phyloP scores from a whole-genome alignment of 2,888 invertebrate genomes.

The Malthinus seriepunctatus region DNA sequence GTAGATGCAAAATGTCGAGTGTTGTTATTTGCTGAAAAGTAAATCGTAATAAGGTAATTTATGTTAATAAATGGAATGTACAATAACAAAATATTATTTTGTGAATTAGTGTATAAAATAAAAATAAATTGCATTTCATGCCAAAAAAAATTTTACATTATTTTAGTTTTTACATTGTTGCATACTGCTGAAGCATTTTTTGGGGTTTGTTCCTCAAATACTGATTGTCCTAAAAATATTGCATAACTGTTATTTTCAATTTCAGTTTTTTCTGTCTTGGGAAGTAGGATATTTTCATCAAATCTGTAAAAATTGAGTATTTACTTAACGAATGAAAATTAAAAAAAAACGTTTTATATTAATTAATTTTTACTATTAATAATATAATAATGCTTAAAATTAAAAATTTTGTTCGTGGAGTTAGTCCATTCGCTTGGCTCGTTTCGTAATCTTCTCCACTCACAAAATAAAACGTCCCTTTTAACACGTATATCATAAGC shows the following conservation, averaged over 20 bases:
- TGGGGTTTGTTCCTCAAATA: background rate
- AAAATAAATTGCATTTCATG: conserved; percentile 22
- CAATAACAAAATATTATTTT: conserved; percentile 50
- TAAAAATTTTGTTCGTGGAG: no score
- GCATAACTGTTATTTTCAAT: conserved; percentile 43
- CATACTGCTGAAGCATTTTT: background rate
- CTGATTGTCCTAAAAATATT: conserved; percentile 29
- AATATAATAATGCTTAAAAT: no score
- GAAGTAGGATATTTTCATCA: conserved; percentile 39
- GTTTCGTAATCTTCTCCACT: no score
- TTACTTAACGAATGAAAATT: background rate
- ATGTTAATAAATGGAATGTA: conserved; percentile 49
- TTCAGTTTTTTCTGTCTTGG: conserved; percentile 33
- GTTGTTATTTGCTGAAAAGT: conserved; percentile 7
- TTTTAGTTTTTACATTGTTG: background rate
- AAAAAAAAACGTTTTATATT: no score
- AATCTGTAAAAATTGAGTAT: conserved; percentile 11
- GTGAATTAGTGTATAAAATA: conserved; percentile 53
- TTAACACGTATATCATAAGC: no score
- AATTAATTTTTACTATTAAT: no score
- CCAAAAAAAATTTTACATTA: background rate
- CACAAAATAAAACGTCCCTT: no score
- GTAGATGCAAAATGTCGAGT: conserved; percentile 8
- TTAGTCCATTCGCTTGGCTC: no score
- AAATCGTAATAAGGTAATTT: conserved; percentile 36